Evolutionary conservation across 2,113 vertebrate genomes (phyloP), one percentile per base, ranked within the genome.

Genomic region (Tenrec ecaudatus): DNA sequence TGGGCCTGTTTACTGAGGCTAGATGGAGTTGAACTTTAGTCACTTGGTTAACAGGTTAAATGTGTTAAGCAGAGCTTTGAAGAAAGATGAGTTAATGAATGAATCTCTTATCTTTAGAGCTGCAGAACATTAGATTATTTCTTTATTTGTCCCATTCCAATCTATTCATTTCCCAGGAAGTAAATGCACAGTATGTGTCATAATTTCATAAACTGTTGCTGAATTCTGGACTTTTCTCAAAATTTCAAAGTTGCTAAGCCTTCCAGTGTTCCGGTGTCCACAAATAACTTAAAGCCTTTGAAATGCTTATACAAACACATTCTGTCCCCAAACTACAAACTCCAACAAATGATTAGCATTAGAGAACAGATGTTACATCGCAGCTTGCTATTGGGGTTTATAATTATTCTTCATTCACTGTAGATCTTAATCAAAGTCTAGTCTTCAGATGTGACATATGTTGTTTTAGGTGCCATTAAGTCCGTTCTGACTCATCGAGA

Each of bases 231-330:
- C 15, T 92, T 90, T 69, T 66, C 47, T 53, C 47, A 53, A 53
- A 5, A 53, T 14, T 10, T 53, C 6, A 53, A 53, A 53, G 25
- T 36, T n/a, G 76, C 25, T 33, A 6, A 66, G 31, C 27, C 64
- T 64, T 43, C 4, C 47, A 95, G 36, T 16, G 29, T 82, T 73
- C 19, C 62, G 31, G 62, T 64, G 43, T 86, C 81, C 40, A 62
- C 23, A 3, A 85, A 68, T 6, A 79, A 22, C 2, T 90, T 3
- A 73, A 90, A 76, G n/a, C 14, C 22, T 87, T 68, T 84, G 11
- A 81, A 84, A 90, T 78, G 29, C 0, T 95, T 86, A 43, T n/a
- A 77, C 82, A 66, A 85, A 68, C 84, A 84, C 80, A 82, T 62
- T 82, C 31, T 73, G 84, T 16, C 73, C 33, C 36, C 57, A 31